phyloP scores from a whole-genome alignment of 2,888 invertebrate species.

The Crossocerus cetratus region DNA sequence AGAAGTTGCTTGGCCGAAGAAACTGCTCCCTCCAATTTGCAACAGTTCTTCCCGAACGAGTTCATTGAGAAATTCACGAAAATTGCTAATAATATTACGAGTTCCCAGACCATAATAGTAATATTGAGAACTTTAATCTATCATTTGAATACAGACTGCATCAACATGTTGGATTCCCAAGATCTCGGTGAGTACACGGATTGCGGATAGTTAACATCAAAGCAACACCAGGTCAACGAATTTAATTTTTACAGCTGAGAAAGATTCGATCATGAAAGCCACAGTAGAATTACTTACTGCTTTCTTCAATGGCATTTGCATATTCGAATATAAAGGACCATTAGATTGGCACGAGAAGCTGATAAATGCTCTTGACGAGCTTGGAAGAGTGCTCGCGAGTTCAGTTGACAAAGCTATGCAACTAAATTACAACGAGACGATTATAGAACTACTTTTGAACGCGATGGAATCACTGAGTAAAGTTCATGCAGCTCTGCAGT shows the following conservation, averaged over 20 bases:
- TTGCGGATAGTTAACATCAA: too few species aligned
- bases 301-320: conserved; percentile 62
- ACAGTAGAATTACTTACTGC: conserved; percentile 58
- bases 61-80: conserved; percentile 56
- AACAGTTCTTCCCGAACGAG: conserved; percentile 50
- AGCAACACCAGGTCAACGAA: too few species aligned
- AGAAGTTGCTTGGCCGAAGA: conserved; percentile 34
- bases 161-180: conserved; percentile 39
- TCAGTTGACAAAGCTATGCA: conserved; percentile 53
- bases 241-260: conserved; percentile 35
- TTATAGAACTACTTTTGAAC: conserved; percentile 52
- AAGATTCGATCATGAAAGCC: conserved; percentile 44
- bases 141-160: conserved; percentile 64
- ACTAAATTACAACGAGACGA: conserved; percentile 46
- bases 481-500: conserved; percentile 55
- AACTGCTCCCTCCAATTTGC: neutral
- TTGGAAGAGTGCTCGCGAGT: conserved; percentile 57
- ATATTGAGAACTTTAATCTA: conserved; percentile 65
- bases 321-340: conserved; percentile 63
- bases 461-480: conserved; percentile 64
- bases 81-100: conserved; percentile 56
- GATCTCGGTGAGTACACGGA: conserved; percentile 30
- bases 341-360: conserved; percentile 61
- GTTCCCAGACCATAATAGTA: conserved; percentile 50
- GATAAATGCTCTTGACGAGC: conserved; percentile 57